Base-by-base conservation (phyloP, 2,797 vertebrate genomes). In the Eupleurogrammus muticus region DNA sequence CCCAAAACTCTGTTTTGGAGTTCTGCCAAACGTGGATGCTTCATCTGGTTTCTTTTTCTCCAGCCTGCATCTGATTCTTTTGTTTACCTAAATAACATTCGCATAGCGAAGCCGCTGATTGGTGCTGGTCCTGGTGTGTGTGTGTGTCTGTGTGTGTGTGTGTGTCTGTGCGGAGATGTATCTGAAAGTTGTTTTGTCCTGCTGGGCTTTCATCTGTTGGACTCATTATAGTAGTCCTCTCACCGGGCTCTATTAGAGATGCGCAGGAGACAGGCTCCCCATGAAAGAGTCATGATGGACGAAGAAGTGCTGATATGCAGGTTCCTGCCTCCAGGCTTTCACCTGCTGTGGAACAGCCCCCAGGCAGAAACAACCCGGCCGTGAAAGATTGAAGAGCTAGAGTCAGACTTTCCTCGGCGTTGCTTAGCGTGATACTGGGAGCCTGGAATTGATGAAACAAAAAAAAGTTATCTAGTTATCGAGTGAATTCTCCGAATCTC, bases 281-380 rank as follows among this genome's bases (percentile, higher is more conserved):
- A 84, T 91, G 87, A 90, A 86, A 92, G 88, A 90, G 82, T 86
- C 87, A 83, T 86, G 81, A 87, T 83, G 85, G 85, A 91, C 73
- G 72, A 80, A 87, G 82, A 89, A 90, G 85, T 85, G 90, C 89
- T 91, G 92, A 93, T 91, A 84, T 70, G 74, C 86, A 70, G 82
- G 73, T 90, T 93, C 74, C 88, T 91, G 91, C 90, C 91, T 92
- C 57, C 75, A 84, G 92, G 87, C 89, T 83, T 86, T 83, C 87
- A 82, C 81, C 90, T 85, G 84, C 90, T 86, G 83, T 68, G 88
- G 80, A 93, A 83, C 85, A 82, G 85, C 86, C 92, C 81, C 75
- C 52, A 77, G 92, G 92, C 92, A 76, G 78, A 88, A 85, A 85
- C 81, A 87, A 70, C 58, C 75, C 75, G 82, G 75, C 80, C 36